These are phyloP conservation scores for Caerostris extrusa DNA, from an alignment of 1,140 invertebrate species.

Conservation along the genomic window DNA sequence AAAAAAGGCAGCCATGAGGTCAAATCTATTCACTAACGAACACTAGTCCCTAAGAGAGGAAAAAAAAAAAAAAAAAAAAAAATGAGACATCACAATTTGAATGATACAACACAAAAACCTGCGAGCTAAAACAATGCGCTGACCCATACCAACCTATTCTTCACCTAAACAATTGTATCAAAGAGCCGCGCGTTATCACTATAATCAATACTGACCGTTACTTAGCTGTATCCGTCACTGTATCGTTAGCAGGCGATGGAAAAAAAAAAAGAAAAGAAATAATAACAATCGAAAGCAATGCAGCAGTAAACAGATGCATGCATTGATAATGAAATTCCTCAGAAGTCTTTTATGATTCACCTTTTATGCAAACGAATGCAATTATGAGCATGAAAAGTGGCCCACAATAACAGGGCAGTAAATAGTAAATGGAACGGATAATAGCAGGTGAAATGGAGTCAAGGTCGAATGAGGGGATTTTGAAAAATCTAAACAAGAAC, in stretches of 20 bases:
- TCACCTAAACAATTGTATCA: slow-evolving; percentile 33
- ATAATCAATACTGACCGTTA: slow-evolving; percentile 45
- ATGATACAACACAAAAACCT: neutral
- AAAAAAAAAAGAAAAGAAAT: neutral
- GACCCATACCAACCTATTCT: neutral
- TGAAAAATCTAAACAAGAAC: neutral
- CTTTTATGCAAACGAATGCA: slow-evolving; percentile 43
- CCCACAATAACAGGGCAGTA: neutral
- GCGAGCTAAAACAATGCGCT: slow-evolving; percentile 5
- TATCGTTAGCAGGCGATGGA: slow-evolving; percentile 18
- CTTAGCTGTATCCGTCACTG: slow-evolving; percentile 19
- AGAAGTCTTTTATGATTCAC: slow-evolving; percentile 6
- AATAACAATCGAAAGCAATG: neutral
- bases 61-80: slow-evolving; percentile 1
- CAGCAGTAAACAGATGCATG: slow-evolving; percentile 24
- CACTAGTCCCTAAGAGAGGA: neutral
- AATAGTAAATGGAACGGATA: slow-evolving; percentile 29
- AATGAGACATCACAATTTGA: slow-evolving; percentile 32
- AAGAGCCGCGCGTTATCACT: slow-evolving; percentile 38
- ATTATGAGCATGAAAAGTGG: slow-evolving; percentile 23
- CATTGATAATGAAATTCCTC: slow-evolving; percentile 29
- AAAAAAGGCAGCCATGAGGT: neutral
- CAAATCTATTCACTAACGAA: neutral
- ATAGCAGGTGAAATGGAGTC: slow-evolving; percentile 25
- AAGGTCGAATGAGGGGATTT: neutral